These are phyloP conservation scores for Oryctolagus cuniculus DNA, from an alignment of 2,113 vertebrate species.

Conservation along the genomic window mOryCun1.1 NC_091449.1:14023501-14024000, in stretches of 20 bases:
- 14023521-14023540: slow-evolving; percentile 71
- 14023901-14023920: slow-evolving; percentile 90
- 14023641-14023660: slow-evolving; percentile 92
- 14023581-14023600: slow-evolving; percentile 82
- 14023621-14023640: slow-evolving; percentile 72
- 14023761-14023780: slow-evolving; percentile 90
- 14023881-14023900: slow-evolving; percentile 86
- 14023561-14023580: slow-evolving; percentile 67
- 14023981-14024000: neutral
- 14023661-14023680: slow-evolving; percentile 94
- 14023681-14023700: slow-evolving; percentile 94
- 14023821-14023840: slow-evolving; percentile 93
- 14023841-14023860: slow-evolving; percentile 93
- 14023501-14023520: slow-evolving; percentile 82
- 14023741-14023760: slow-evolving; percentile 91
- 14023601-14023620: neutral
- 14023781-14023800: slow-evolving; percentile 93
- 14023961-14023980: neutral
- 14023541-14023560: slow-evolving; percentile 41
- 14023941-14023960: slow-evolving; percentile 82
- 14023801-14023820: slow-evolving; percentile 88
- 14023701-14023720: slow-evolving; percentile 69
- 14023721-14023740: slow-evolving; percentile 67
- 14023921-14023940: slow-evolving; percentile 87
- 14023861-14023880: slow-evolving; percentile 79